phyloP scores from a whole-genome alignment of 2,888 invertebrate species.

The Ophion obscuratus region DNA sequence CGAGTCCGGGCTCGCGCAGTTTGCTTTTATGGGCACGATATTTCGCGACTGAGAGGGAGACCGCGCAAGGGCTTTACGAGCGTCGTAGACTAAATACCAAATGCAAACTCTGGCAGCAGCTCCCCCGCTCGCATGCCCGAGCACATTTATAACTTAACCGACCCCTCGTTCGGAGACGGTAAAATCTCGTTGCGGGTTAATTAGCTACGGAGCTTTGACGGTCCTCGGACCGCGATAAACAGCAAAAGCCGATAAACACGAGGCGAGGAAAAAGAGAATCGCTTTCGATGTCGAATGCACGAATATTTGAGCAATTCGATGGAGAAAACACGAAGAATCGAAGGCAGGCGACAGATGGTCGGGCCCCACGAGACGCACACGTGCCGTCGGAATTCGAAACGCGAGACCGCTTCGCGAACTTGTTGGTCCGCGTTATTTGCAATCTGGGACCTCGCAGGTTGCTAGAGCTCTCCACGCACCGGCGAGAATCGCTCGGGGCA shows the following conservation, averaged over 20 bases:
- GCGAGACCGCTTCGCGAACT: constrained; percentile 14
- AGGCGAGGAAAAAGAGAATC: background rate
- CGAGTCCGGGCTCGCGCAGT: background rate
- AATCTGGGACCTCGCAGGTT: constrained; percentile 53
- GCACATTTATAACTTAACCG: constrained; percentile 1
- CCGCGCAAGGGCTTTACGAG: constrained; percentile 59
- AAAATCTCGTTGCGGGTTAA: background rate
- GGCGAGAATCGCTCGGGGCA: constrained; percentile 70
- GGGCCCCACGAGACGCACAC: constrained; percentile 28
- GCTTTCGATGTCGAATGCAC: constrained; percentile 14
- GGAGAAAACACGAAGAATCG: constrained; percentile 14
- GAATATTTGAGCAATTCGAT: background rate
- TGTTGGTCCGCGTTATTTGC: constrained; percentile 57
- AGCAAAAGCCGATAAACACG: constrained; percentile 23
- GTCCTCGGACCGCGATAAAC: constrained; percentile 33
- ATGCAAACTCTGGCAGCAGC: constrained; percentile 9
- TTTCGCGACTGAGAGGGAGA: constrained; percentile 41
- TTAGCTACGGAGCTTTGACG: constrained; percentile 42
- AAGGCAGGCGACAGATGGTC: constrained; percentile 18
- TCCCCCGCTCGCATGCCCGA: no score
- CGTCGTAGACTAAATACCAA: constrained; percentile 68
- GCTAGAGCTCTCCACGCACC: constrained; percentile 32
- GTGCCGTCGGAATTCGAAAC: constrained; percentile 48
- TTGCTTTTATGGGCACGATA: constrained; percentile 38
- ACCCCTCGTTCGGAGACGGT: no score